Percentiles rank a stretch among this genome's conserved stretches.
These are phyloP conservation scores for Bombus consobrinus DNA, from an alignment of 1,140 invertebrate species.

Conservation along the genomic window DNA sequence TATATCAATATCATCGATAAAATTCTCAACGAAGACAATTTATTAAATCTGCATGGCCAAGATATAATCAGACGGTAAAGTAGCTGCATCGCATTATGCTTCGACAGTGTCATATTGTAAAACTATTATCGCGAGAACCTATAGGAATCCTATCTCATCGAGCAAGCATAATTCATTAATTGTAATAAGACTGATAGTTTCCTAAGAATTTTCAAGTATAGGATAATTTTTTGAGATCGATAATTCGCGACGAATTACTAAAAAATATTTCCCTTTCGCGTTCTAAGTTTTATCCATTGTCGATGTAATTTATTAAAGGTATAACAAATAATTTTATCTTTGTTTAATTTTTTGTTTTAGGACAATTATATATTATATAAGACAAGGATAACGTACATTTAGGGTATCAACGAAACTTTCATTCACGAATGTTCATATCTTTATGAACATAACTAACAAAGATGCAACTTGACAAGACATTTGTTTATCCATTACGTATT, in stretches of 20 bases:
- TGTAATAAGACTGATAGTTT: background rate
- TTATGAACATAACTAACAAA: background rate
- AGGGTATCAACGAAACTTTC: too few species aligned
- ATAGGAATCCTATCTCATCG: too few species aligned
- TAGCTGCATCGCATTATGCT: background rate
- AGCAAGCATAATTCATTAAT: background rate
- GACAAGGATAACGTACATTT: background rate
- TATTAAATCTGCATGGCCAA: constrained; percentile 23
- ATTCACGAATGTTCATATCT: background rate
- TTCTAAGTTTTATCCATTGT: background rate
- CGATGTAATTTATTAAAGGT: background rate
- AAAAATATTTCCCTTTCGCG: background rate
- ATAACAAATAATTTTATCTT: background rate
- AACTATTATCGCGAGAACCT: background rate
- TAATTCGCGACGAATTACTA: background rate
- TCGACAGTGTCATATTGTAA: background rate
- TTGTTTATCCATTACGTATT: background rate
- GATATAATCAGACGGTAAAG: background rate
- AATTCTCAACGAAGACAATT: constrained; percentile 38
- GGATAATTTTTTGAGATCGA: background rate
- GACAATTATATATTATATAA: background rate
- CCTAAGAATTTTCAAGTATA: too few species aligned
- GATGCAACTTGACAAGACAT: background rate
- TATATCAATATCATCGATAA: constrained; percentile 33
- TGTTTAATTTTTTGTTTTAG: background rate